Conservation (phyloP, 1,140 invertebrate genomes). For the Anastrepha obliqua region DNA sequence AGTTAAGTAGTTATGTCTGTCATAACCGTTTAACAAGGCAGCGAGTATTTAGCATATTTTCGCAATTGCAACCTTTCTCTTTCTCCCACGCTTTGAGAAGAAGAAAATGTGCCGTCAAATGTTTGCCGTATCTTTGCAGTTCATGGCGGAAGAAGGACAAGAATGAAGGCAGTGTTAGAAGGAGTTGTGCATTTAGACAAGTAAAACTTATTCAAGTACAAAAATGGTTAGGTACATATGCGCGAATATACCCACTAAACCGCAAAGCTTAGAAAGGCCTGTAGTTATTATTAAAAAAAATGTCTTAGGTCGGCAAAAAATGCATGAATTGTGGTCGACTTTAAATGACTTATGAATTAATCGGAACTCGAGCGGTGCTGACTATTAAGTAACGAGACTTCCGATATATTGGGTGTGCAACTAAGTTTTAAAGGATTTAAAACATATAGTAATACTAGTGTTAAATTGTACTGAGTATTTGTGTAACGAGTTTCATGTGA, state of each 20-base stretch:
- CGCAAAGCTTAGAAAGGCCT: background rate
- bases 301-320: too few species aligned
- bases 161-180: background rate
- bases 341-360: too few species aligned
- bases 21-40: conserved; percentile 17
- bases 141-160: too few species aligned
- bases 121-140: background rate
- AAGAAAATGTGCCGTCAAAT: background rate
- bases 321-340: too few species aligned
- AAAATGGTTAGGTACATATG: background rate
- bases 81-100: conserved; percentile 15
- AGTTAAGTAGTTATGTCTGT: conserved; percentile 22
- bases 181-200: background rate
- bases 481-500: too few species aligned
- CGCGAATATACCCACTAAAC: background rate
- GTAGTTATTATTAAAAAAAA: too few species aligned
- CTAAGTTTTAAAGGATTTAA: too few species aligned
- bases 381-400: too few species aligned
- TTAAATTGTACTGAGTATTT: too few species aligned
- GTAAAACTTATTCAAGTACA: background rate
- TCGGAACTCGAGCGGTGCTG: too few species aligned
- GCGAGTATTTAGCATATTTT: conserved; percentile 30
- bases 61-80: conserved; percentile 43
- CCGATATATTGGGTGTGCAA: too few species aligned
- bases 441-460: too few species aligned